phyloP scores from a whole-genome alignment of 2,113 vertebrate species.

The Rhynchopsitta pachyrhyncha region DNA sequence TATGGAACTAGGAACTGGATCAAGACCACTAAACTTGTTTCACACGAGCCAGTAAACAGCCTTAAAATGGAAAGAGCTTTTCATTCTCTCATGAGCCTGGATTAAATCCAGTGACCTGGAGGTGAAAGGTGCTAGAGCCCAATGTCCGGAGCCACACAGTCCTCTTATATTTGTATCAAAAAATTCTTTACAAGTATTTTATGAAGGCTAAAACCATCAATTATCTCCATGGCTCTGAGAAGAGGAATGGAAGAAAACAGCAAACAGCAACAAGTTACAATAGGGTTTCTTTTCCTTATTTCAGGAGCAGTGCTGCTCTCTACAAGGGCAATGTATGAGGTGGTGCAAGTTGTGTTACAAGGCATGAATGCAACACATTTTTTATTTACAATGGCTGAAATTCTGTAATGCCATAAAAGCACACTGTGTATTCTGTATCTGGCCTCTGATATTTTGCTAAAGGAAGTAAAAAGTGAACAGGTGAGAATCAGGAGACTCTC shows the following conservation, averaged over 20 bases:
- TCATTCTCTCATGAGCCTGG: neutral
- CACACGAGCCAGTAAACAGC: constrained; percentile 3
- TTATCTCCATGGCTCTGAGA: neutral
- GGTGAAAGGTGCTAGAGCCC: neutral
- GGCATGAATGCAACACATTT: neutral
- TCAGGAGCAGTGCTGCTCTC: neutral
- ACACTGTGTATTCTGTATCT: neutral
- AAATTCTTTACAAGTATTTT: constrained; percentile 11
- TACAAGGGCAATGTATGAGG: neutral
- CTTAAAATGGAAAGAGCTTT: constrained; percentile 42
- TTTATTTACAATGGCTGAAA: neutral
- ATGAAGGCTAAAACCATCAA: neutral
- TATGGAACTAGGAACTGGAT: constrained; percentile 31
- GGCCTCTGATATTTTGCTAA: neutral
- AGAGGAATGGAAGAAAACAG: neutral
- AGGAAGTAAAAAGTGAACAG: neutral
- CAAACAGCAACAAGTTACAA: neutral
- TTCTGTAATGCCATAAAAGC: neutral
- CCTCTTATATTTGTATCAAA: neutral
- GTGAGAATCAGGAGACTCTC: neutral
- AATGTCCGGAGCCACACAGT: neutral
- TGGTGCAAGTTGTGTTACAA: neutral
- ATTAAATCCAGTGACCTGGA: constrained; percentile 10
- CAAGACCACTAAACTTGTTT: constrained; percentile 8
- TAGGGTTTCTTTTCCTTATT: neutral